Conservation (phyloP, 2,797 vertebrate genomes). For the Odontamblyopus lacepedii region DNA sequence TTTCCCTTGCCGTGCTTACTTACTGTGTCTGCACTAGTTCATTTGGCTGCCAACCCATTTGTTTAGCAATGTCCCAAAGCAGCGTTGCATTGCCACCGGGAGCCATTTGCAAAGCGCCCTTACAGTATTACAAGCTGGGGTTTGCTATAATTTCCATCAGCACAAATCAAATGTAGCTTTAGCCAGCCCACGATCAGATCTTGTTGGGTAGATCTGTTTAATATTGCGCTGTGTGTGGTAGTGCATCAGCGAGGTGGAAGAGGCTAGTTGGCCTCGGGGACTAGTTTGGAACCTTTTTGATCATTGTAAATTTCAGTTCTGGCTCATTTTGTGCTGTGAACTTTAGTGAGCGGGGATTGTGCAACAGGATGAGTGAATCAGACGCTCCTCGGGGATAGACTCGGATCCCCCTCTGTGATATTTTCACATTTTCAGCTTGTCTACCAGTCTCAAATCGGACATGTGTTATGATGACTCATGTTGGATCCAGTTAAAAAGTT, state of each 20-base stretch:
- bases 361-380: conserved; percentile 37
- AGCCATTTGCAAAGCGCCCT: conserved; percentile 56
- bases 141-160: conserved; percentile 47
- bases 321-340: conserved; percentile 48
- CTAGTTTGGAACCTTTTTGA: conserved; percentile 60
- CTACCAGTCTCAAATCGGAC: background rate
- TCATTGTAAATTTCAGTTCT: conserved; percentile 46
- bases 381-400: conserved; percentile 29
- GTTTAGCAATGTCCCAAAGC: conserved; percentile 57
- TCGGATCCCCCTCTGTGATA: background rate
- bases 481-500: background rate
- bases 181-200: conserved; percentile 30
- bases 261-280: conserved; percentile 48
- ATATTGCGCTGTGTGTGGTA: conserved; percentile 1
- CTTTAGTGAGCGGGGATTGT: conserved; percentile 53
- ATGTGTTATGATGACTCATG: background rate
- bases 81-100: conserved; percentile 41
- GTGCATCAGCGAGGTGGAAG: conserved; percentile 40
- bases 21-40: conserved; percentile 46
- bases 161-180: conserved; percentile 55
- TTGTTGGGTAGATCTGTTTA: conserved; percentile 12
- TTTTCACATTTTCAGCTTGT: background rate
- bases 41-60: conserved; percentile 66
- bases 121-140: conserved; percentile 53
- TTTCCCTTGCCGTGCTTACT: conserved; percentile 56